phyloP scores from a whole-genome alignment of 2,797 vertebrate genomes.

The Onychomys arenicola region DNA sequence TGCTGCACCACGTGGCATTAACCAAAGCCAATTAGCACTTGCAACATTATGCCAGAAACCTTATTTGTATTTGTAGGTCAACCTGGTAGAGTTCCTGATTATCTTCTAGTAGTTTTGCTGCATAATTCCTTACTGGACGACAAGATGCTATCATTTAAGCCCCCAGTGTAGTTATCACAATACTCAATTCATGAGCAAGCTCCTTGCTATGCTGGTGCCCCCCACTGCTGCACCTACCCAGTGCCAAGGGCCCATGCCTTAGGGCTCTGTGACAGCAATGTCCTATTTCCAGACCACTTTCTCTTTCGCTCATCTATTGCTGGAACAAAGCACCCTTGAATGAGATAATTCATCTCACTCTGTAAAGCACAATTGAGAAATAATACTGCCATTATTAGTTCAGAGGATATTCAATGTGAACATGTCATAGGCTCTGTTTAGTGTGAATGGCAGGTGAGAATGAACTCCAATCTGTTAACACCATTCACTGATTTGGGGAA shows the following conservation, averaged over 20 bases:
- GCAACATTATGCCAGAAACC: neutral
- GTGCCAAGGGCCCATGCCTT: neutral
- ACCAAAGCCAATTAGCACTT: constrained; percentile 53
- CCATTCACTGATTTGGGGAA: neutral
- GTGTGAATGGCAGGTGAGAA: neutral
- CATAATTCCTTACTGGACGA: neutral
- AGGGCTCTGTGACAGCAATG: neutral
- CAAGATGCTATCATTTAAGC: neutral
- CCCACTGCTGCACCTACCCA: neutral
- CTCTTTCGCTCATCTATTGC: neutral
- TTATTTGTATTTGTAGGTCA: neutral
- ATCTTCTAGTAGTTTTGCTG: neutral
- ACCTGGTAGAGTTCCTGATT: neutral
- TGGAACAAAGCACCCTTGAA: neutral
- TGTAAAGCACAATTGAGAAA: neutral
- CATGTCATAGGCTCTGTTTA: neutral
- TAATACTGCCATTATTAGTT: neutral
- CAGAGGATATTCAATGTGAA: neutral
- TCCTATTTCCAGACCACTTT: neutral
- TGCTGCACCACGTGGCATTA: neutral
- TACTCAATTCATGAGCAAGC: no score
- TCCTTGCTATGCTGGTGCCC: neutral
- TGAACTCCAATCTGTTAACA: no score
- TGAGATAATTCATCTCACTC: neutral
- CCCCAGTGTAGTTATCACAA: no score